Base-by-base conservation (phyloP, 2,113 vertebrate species). In the Lepidothrix coronata region DNA sequence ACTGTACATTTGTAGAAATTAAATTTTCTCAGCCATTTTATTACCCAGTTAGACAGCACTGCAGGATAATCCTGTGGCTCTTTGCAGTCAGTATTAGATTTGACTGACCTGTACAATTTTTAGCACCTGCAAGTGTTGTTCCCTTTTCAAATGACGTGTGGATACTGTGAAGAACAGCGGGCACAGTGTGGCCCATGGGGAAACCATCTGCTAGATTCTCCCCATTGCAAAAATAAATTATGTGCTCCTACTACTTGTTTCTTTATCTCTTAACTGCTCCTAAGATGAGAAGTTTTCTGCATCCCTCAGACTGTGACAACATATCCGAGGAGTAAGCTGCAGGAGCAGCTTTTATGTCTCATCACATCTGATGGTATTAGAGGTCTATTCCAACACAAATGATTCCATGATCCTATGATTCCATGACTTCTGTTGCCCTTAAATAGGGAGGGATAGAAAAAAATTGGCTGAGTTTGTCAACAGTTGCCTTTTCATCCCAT, bases 1-100 rank as follows among this genome's bases (percentile, higher is more conserved):
- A 70, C 25, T 58, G 88, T 70, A 4, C 30, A 58, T 80, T 85
- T 83, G 59, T 49, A 86, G 41, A 93, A 92, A 88, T 86, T 88
- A 94, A 49, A 66, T 88, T 83, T 91, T 77, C 63, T 80, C 49
- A 80, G 8, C 6, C 9, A 23, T 85, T 85, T 90, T 51, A 76
- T 82, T 90, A 88, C 12, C 5, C 35, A 31, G 6, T 43, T 54
- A 93, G 79, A 54, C 0, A 10, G 11, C 8, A 49, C 27, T 30
- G 46, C n/a, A 66, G 73, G 75, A 33, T 79, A 93, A 93, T 83
- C 17, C 41, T 37, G 11, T 92, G 71, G 58, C 15, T 85, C 22
- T 83, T 72, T 77, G 23, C 46, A 62, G 22, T 30, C 23, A 57
- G 15, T 52, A 70, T 85, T 70, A 70, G 22, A 62, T 94, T 73